Evolutionary conservation across 1,140 invertebrate genomes (phyloP), one percentile per base, ranked within the genome.

Genomic region (Drosophila teissieri): DNA sequence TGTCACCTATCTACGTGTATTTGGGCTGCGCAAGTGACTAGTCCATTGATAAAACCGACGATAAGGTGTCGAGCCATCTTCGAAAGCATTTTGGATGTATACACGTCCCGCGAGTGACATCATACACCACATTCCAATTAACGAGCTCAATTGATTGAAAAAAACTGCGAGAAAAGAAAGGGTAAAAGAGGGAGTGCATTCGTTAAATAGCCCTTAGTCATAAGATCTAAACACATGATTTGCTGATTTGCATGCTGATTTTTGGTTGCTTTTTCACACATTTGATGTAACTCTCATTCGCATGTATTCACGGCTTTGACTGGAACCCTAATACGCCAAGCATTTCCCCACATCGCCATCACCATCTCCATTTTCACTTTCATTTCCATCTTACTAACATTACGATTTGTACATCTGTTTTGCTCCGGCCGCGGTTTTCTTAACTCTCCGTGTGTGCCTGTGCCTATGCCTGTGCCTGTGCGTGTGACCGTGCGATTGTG

Each of bases 331-430:
- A 48, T 69, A 69, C 37, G 24, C 51, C 34, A 44, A 64, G 48
- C 61, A 44, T 45, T 31, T 10, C 49, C 49, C n/a, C 27, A 49
- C 67, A 69, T 56, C 34, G 31, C 37, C 53, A 53, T 14, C 17
- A 11, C 37, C 54, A 53, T 14, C 17, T 12, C 34, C 54, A 54
- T 40, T 44, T 61, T 57, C 56, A 80, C 78, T 80, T 56, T 56
- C 61, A 80, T 79, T 79, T 80, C 58, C 83, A 88, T 88, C 80
- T 74, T 89, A 89, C 84, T 89, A 89, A 89, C 84, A 89, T 89
- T 58, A 53, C 45, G 73, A 78, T 89, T 89, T 80, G 84, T 89
- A 89, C 84, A 89, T 84, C 88, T 88, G 64, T 72, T 89, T 39
- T 51, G 42, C 58, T 77, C 39, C 57, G 60, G 69, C 46, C 49